phyloP scores from a whole-genome alignment of 2,113 vertebrate genomes.

The Micronisus gabar region DNA sequence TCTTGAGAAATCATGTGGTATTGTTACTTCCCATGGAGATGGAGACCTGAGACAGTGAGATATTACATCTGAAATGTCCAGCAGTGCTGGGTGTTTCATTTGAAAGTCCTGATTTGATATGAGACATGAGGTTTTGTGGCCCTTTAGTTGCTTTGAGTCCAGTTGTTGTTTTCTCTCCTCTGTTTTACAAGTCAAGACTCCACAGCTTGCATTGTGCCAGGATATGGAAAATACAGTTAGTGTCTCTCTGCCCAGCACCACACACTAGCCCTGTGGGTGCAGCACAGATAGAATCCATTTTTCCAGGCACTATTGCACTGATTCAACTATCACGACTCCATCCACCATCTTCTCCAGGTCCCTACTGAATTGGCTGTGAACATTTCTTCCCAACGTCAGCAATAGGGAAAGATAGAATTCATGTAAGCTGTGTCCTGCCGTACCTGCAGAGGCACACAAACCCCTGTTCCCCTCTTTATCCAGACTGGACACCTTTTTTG shows the following conservation, averaged over 20 bases:
- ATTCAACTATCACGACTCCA: neutral
- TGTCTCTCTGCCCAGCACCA: neutral
- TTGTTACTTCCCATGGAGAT: neutral
- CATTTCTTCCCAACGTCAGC: accelerated
- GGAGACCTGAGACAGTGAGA: neutral
- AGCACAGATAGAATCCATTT: neutral
- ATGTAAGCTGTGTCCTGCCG: neutral
- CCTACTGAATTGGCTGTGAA: neutral
- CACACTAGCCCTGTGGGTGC: neutral
- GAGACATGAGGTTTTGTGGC: neutral
- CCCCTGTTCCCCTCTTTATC: neutral
- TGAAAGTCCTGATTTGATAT: neutral
- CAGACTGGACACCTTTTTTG: neutral
- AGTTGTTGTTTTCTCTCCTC: neutral
- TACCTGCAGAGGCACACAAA: neutral
- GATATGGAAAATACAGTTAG: neutral
- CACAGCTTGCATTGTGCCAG: neutral
- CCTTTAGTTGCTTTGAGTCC: neutral
- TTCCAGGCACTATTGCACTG: neutral
- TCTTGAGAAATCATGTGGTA: neutral
- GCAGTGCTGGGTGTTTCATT: neutral
- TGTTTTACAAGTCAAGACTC: neutral
- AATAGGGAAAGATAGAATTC: neutral
- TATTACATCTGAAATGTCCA: neutral
- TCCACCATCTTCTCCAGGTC: neutral